A percentile compares a stretch with the other conserved stretches of the same genome.
phyloP scores from a whole-genome alignment of 2,797 vertebrate genomes.

The Columba guinea region DNA sequence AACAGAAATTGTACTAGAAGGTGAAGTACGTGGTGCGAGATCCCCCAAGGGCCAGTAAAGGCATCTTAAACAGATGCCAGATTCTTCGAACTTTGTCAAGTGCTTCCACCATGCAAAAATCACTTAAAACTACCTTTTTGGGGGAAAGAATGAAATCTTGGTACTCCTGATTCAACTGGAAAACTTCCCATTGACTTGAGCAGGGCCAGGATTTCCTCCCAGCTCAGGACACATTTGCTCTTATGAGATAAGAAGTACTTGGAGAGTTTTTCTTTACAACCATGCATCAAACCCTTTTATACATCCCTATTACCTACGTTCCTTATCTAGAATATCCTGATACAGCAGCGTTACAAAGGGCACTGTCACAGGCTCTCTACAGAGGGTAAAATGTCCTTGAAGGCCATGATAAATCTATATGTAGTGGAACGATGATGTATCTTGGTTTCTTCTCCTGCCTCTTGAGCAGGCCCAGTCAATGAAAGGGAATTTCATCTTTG shows the following conservation, averaged over 20 bases:
- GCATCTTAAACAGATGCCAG: neutral
- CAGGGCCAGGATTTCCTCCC: neutral
- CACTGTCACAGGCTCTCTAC: neutral
- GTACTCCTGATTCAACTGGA: neutral
- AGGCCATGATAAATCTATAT: neutral
- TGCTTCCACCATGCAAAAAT: neutral
- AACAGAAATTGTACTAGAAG: neutral
- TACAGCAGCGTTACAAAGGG: neutral
- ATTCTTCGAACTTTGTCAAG: neutral
- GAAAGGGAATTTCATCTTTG: neutral
- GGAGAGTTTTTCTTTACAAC: neutral
- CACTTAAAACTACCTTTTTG: neutral
- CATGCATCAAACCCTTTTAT: conserved; percentile 7
- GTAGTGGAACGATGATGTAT: neutral
- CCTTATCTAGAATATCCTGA: conserved; percentile 33
- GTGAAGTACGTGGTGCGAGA: neutral
- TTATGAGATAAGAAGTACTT: neutral
- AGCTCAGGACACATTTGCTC: neutral
- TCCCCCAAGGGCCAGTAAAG: neutral
- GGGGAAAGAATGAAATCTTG: neutral
- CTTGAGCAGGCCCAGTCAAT: neutral
- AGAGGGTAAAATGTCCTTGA: neutral
- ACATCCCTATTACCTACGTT: neutral
- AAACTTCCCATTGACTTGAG: neutral
- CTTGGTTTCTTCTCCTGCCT: neutral